A percentile compares a stretch with the other conserved stretches of the same genome.
phyloP scores from a whole-genome alignment of 2,797 vertebrate species.

The Australoheros facetus region DNA sequence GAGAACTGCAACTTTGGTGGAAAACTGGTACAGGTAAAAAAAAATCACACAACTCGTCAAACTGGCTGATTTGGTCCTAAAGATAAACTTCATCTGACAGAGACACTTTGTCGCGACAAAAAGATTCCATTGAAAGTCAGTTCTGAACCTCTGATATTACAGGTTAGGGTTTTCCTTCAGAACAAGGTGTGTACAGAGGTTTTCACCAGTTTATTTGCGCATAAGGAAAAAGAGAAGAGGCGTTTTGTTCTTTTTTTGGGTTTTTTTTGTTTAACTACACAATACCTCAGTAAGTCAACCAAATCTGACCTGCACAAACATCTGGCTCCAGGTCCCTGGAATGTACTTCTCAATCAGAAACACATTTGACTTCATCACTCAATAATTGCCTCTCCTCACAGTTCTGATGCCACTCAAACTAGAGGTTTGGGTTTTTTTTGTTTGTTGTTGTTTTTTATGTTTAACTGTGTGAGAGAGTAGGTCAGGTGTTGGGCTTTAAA shows the following conservation, averaged over 20 bases:
- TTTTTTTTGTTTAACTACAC: constrained; percentile 35
- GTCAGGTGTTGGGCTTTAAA: constrained; percentile 13
- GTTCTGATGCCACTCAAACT: constrained; percentile 55
- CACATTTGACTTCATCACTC: constrained; percentile 38
- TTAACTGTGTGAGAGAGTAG: constrained; percentile 32
- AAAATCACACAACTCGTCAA: background rate
- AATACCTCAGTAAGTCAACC: constrained; percentile 66
- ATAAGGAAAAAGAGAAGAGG: constrained; percentile 24
- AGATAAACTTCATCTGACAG: background rate
- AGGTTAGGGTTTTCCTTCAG: background rate
- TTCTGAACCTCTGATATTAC: background rate
- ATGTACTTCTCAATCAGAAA: constrained; percentile 51
- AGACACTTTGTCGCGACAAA: background rate
- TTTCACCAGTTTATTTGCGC: background rate
- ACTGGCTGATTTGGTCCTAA: constrained; percentile 11
- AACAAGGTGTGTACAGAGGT: background rate
- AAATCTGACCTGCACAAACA: constrained; percentile 48
- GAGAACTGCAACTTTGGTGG: constrained; percentile 10
- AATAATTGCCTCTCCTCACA: constrained; percentile 43
- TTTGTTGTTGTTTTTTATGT: constrained; percentile 18
- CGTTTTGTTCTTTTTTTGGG: background rate
- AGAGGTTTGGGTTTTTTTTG: constrained; percentile 4
- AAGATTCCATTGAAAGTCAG: background rate
- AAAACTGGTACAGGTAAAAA: background rate
- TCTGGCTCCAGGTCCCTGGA: constrained; percentile 51